Conservation (phyloP, 2,888 invertebrate species). For the Lingula anatina region DNA sequence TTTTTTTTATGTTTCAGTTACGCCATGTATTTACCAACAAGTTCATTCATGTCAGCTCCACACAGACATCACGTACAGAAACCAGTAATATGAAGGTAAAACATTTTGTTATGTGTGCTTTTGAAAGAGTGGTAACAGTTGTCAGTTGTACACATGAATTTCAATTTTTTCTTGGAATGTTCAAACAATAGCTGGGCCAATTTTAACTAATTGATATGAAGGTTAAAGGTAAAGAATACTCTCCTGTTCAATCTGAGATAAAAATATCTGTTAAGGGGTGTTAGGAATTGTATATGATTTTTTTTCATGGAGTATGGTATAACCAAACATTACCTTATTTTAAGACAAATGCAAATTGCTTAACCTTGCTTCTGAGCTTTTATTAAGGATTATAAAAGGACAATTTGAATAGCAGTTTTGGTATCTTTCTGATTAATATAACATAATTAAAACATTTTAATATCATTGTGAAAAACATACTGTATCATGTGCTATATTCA, state of each 20-base stretch:
- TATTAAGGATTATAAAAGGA: not conserved
- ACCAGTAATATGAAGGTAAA: constrained; percentile 48
- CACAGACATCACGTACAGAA: constrained; percentile 42
- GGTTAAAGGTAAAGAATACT: not conserved
- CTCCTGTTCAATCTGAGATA: not conserved
- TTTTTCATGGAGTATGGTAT: no score
- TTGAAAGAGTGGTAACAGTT: not conserved
- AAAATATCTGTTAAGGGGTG: no score
- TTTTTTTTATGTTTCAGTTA: constrained; percentile 29
- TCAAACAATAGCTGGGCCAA: not conserved
- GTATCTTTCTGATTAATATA: not conserved
- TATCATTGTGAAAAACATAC: no score
- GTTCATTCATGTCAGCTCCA: constrained; percentile 46
- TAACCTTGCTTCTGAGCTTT: no score
- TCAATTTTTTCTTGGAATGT: not conserved
- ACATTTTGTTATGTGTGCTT: not conserved
- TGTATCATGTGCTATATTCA: constrained; percentile 11
- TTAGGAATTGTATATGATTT: no score
- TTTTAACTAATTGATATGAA: not conserved
- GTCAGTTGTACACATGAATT: not conserved
- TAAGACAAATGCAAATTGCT: no score
- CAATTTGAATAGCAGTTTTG: not conserved
- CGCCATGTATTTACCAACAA: constrained; percentile 41
- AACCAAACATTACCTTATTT: no score
- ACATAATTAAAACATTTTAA: no score